Base-by-base conservation (phyloP, 2,113 vertebrate species). In the Lichenostomus cassidix region DNA sequence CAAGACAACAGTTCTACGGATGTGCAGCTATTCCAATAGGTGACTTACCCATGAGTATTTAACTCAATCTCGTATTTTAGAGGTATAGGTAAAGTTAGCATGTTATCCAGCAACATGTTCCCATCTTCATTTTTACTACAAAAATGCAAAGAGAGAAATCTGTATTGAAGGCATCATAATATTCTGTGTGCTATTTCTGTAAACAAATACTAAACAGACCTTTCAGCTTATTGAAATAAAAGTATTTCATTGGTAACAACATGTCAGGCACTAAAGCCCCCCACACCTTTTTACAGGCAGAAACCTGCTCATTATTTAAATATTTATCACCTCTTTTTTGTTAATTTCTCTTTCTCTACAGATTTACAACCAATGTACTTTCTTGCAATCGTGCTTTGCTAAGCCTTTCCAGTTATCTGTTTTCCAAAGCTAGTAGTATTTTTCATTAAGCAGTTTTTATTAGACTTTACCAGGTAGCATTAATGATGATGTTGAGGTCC, bases 21-120 rank as follows among this genome's bases (percentile, higher is more conserved):
- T 28, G 10, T 60, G 39, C 55, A 74, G 41, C 25, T 49, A 25
- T 10, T 70, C 19, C 22, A 86, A 60, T 0, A 83, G 59, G 13
- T 75, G 49, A 95, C 98, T 99, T 96, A 99, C 99, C 99, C 99
- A 6, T 99, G 98, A 91, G 98, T 89, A 85, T 97, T 97, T 58
- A 99, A 87, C 58, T 98, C 97, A 5, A 98, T 95, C 62, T 98
- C 99, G 3, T 99, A 98, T 97, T 98, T 99, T 13, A 99, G 98
- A 74, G 98, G 98, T 83, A 99, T 84, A 5, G 47, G 35, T 69
- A 99, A 96, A 31, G 88, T 97, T 27, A 98, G 65, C 5, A 33
- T 56, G 89, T 99, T 99, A 92, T 98, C 98, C 79, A 94, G 81
- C 55, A 98, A 92, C 81, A 96, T 97, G 50, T 97, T 97, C 22